phyloP scores from a whole-genome alignment of 2,888 invertebrate species.

The Drosophila differens region DNA sequence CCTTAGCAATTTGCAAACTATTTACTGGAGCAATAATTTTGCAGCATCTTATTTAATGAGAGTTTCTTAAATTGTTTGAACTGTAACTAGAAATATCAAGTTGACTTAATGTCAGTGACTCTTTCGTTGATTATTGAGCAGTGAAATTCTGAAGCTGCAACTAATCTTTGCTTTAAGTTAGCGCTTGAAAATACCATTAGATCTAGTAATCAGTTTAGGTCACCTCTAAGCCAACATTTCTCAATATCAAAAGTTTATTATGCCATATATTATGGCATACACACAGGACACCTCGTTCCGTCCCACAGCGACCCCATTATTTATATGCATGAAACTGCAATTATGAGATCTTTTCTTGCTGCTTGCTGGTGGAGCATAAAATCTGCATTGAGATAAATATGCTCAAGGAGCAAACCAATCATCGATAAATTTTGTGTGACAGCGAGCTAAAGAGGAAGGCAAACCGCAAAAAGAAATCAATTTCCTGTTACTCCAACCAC shows the following conservation, averaged over 20 bases:
- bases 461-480: slow-evolving; percentile 69
- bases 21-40: slow-evolving; percentile 47
- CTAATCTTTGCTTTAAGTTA: not conserved
- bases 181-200: not conserved
- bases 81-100: not conserved
- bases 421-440: slow-evolving; percentile 71
- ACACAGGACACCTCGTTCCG: not conserved
- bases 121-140: not conserved
- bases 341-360: slow-evolving; percentile 34
- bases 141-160: not conserved
- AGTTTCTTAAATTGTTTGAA: not conserved
- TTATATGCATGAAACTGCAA: slow-evolving; percentile 59
- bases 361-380: slow-evolving; percentile 21
- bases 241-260: slow-evolving; percentile 45
- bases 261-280: slow-evolving; percentile 46
- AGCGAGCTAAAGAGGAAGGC: slow-evolving; percentile 44
- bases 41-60: not conserved
- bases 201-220: not conserved
- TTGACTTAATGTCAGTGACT: not conserved
- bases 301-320: slow-evolving; percentile 25
- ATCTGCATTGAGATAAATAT: slow-evolving; percentile 72
- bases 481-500: slow-evolving; percentile 62
- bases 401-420: slow-evolving; percentile 68
- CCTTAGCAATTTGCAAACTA: slow-evolving; percentile 45
- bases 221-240: slow-evolving; percentile 1